Conservation (phyloP, 2,797 vertebrate genomes). For the Sebastes iracundus region DNA sequence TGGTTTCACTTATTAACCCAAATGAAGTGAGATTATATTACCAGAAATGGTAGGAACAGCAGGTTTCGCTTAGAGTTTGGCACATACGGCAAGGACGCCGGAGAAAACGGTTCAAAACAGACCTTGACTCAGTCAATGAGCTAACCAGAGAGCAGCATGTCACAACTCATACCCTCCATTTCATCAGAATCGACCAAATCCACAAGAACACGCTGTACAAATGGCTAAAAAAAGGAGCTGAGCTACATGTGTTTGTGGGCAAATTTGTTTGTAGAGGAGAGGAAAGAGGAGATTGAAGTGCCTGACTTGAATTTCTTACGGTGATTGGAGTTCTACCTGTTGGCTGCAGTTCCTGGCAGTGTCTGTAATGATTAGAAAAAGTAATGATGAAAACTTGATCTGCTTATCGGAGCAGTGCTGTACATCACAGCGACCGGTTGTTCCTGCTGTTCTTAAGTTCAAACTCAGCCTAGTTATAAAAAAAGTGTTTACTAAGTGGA, state of each 20-base stretch:
- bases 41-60: constrained; percentile 76
- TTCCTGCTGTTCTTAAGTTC: neutral
- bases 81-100: constrained; percentile 53
- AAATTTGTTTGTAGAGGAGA: neutral
- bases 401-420: neutral
- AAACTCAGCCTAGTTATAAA: neutral
- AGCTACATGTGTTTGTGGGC: neutral
- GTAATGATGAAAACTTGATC: constrained; percentile 3
- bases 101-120: constrained; percentile 58
- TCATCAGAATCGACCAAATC: constrained; percentile 37
- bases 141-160: constrained; percentile 63
- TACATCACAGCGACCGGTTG: neutral
- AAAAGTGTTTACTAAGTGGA: neutral
- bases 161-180: constrained; percentile 50
- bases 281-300: neutral
- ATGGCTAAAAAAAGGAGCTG: neutral
- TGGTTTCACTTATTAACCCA: constrained; percentile 79
- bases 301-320: neutral
- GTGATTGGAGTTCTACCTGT: neutral
- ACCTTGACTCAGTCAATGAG: constrained; percentile 65
- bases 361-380: constrained; percentile 10
- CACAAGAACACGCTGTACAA: neutral
- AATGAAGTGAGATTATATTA: constrained; percentile 79
- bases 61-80: constrained; percentile 75
- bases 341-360: constrained; percentile 4